These are phyloP conservation scores for Campoletis sonorensis DNA, from an alignment of 1,140 invertebrate genomes.

Conservation along the genomic window DNA sequence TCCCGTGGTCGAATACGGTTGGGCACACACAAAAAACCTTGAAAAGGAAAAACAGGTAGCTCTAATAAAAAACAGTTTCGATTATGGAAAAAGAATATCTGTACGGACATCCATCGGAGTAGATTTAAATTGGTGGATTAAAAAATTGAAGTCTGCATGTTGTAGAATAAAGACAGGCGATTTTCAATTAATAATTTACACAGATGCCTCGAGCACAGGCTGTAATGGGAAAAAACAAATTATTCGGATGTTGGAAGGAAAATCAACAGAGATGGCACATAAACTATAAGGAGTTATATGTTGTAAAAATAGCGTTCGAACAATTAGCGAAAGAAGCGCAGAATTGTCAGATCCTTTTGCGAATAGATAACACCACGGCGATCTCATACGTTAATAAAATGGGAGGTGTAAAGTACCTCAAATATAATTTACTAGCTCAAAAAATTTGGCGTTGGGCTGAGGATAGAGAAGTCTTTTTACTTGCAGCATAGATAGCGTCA, in stretches of 20 bases:
- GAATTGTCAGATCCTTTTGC: not conserved
- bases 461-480: not conserved
- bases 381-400: not conserved
- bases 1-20: not conserved
- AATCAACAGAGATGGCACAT: not conserved
- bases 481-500: not conserved
- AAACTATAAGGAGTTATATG: conserved; percentile 6
- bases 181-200: not conserved
- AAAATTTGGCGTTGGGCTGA: not conserved
- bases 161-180: not conserved
- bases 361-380: not conserved
- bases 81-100: too few relatives aligned
- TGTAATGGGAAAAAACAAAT: not conserved
- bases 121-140: conserved; percentile 11
- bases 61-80: not conserved
- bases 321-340: not conserved
- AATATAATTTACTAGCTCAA: not conserved
- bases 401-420: not conserved
- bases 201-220: conserved; percentile 25
- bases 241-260: not conserved
- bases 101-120: not conserved
- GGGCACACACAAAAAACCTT: conserved; percentile 1
- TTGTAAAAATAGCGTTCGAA: not conserved
- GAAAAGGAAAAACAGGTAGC: not conserved
- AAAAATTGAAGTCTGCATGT: not conserved